Conservation (phyloP, 2,888 invertebrate species). For the Pachycephus smyrnensis region DNA sequence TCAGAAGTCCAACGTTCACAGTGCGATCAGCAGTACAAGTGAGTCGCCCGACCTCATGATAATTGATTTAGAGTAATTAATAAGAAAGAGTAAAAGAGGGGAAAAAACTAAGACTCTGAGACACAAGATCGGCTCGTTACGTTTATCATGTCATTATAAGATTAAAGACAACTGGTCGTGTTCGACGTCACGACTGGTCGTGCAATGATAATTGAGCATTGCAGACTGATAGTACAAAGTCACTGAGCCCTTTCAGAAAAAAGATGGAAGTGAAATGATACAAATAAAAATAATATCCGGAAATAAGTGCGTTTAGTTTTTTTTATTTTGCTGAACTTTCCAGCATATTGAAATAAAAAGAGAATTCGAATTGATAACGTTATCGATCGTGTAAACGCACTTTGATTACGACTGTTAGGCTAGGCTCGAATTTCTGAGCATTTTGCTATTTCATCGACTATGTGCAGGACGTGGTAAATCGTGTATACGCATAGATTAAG, state of each 20-base stretch:
- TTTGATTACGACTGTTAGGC: background rate
- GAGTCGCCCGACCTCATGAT: constrained; percentile 65
- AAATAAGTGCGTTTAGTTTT: background rate
- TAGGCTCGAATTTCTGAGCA: background rate
- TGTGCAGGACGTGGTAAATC: background rate
- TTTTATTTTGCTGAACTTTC: background rate
- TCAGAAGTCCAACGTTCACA: constrained; percentile 52
- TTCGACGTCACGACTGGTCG: background rate
- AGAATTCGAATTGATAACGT: background rate
- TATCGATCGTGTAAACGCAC: background rate
- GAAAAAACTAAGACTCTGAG: background rate
- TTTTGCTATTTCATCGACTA: background rate
- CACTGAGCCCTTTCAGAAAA: background rate
- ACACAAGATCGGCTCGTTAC: background rate
- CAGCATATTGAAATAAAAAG: background rate
- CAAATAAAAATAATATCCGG: background rate
- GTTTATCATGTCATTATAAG: background rate
- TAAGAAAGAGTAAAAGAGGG: background rate
- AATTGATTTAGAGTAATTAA: constrained; percentile 59
- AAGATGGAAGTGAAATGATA: background rate
- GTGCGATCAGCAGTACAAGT: constrained; percentile 62
- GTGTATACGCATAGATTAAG: background rate
- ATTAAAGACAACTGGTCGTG: background rate
- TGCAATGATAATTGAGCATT: background rate
- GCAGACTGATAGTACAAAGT: constrained; percentile 1